Percentiles rank a stretch among this genome's conserved stretches.
Conservation (phyloP, 2,888 invertebrate species). For the Sericinus montela region DNA sequence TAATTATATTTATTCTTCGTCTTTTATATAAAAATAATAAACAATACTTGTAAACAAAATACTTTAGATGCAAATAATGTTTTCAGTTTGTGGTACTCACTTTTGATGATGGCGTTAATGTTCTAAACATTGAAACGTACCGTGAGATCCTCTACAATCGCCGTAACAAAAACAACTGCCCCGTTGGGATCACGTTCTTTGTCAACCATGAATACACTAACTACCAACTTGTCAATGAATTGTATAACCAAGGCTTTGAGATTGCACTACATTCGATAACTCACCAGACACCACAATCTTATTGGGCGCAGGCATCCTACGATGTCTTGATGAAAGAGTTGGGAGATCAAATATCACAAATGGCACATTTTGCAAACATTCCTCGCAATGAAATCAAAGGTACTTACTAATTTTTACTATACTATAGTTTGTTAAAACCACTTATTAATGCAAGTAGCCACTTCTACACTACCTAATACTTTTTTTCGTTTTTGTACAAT, state of each 20-base stretch:
- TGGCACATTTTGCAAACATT: slow-evolving; percentile 75
- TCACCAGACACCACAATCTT: slow-evolving; percentile 72
- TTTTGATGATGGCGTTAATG: slow-evolving; percentile 82
- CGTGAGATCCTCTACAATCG: slow-evolving; percentile 66
- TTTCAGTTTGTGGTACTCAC: slow-evolving; percentile 82
- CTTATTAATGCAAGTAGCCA: too few species aligned
- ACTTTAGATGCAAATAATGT: too few species aligned
- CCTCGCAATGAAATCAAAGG: slow-evolving; percentile 54
- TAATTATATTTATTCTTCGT: too few species aligned
- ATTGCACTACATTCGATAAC: slow-evolving; percentile 84
- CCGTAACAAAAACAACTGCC: slow-evolving; percentile 82
- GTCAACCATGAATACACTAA: slow-evolving; percentile 86
- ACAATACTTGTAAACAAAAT: too few species aligned
- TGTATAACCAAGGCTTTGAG: slow-evolving; percentile 80
- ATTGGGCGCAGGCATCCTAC: slow-evolving; percentile 76
- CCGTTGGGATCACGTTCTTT: slow-evolving; percentile 82
- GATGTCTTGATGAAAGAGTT: slow-evolving; percentile 77
- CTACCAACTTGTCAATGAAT: slow-evolving; percentile 79
- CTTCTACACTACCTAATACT: too few species aligned
- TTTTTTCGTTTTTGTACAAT: too few species aligned
- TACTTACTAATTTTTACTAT: slow-evolving; percentile 21
- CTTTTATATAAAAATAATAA: too few species aligned
- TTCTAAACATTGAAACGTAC: slow-evolving; percentile 75
- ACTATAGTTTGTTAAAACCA: too few species aligned
- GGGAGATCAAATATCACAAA: slow-evolving; percentile 74